phyloP scores from a whole-genome alignment of 92 coral and sea anemone genomes.

The Micromussa lordhowensis region DNA sequence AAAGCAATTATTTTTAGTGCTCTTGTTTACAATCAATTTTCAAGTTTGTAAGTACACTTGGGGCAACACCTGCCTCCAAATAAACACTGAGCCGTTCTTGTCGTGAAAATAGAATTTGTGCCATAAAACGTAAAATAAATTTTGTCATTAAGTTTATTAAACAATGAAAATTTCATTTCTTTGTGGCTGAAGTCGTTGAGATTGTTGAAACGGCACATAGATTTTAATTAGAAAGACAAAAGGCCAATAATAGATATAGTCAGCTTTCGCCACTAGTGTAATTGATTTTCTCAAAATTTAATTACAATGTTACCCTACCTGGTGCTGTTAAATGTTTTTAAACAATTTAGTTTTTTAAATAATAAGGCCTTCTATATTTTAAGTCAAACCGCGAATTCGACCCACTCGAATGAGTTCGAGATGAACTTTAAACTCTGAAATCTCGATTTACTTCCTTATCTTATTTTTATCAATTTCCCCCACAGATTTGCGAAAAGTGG shows the following conservation, averaged over 20 bases:
- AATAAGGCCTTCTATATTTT: background rate
- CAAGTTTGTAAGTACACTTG: background rate
- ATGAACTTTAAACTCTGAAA: background rate
- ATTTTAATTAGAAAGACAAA: background rate
- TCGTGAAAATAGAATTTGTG: background rate
- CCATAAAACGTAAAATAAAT: background rate
- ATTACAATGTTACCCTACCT: background rate
- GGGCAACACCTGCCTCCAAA: background rate
- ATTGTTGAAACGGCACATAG: background rate
- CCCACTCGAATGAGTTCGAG: background rate
- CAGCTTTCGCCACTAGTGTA: background rate
- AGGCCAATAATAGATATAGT: background rate
- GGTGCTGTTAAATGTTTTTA: too few species aligned
- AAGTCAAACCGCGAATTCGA: background rate
- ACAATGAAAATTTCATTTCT: background rate
- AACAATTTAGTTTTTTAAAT: too few species aligned
- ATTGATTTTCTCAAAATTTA: background rate
- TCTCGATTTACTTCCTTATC: background rate
- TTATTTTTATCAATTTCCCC: background rate
- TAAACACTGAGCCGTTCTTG: background rate
- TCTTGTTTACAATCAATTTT: background rate
- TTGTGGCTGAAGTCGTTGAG: background rate
- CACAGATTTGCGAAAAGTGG: background rate
- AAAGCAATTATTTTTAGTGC: background rate
- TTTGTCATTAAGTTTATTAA: background rate